Base-by-base conservation (phyloP, 2,113 vertebrate species). In the Takifugu flavidus region DNA sequence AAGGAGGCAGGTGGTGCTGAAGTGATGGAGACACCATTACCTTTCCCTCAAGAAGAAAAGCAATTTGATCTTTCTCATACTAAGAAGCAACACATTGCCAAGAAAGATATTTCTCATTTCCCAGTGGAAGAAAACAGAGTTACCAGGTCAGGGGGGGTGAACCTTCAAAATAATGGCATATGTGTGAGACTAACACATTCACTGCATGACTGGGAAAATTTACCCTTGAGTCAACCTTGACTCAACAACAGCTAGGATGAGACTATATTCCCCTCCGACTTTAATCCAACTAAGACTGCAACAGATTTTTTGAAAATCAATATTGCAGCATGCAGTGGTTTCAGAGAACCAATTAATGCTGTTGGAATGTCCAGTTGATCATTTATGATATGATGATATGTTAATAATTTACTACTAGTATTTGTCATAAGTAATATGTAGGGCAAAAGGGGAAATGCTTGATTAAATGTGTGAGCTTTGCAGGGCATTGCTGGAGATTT, bases 221-320 rank as follows among this genome's bases (percentile, higher is more conserved):
- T 75, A 68, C 74, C 83, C 85, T 89, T 87, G 71, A 82, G 70
- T 63, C 82, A 75, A 89, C 90, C 89, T 86, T 88, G 78, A 82
- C 75, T 75, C 49, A 1, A 39, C 34, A 39, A 39, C 2, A 34
- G 34, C 34, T 39, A 31, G 4, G 43, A 47, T 20, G 20, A 20
- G 20, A 20, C 20, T 20, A 20, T 20, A 20, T 20, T 20, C 20
- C 20, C 20, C 20, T 20, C 20, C 20, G 20, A 20, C 20, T 20
- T 20, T 20, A 20, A 20, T 20, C 20, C 20, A 20, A 20, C 20
- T 20, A 20, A 20, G 20, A 20, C 20, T 20, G 20, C 20, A 20
- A 20, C 20, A 20, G 20, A 20, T 20, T 20, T 20, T 20, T 20
- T 20, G 20, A 20, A 20, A 20, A 20, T 20, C 20, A 20, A 20